Percentiles rank a stretch among this genome's conserved stretches.
Evolutionary conservation across 53 echinoderm and acorn worm genomes (phyloP).

Genomic region (Luidia sarsii): DNA sequence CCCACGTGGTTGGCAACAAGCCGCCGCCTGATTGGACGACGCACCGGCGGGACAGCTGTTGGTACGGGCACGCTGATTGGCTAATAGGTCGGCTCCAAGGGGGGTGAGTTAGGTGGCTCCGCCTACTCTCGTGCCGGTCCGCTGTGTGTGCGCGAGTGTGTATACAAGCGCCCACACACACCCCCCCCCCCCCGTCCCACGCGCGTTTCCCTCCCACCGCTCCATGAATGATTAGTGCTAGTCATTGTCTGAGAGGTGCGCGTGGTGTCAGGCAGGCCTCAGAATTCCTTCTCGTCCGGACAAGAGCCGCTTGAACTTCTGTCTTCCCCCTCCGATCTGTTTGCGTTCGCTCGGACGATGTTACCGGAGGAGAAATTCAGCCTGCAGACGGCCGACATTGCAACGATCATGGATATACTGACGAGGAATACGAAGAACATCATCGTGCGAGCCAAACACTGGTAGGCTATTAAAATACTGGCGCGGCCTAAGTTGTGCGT

Average conservation of each 20-base stretch:
- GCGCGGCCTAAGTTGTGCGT: too few species aligned
- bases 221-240: neutral
- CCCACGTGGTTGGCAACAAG: slow-evolving; percentile 52
- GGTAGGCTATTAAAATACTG: too few species aligned
- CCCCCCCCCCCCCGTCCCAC: too few species aligned
- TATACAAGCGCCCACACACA: too few species aligned
- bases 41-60: neutral
- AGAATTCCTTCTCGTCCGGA: neutral
- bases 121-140: slow-evolving; percentile 54
- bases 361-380: slow-evolving; percentile 2
- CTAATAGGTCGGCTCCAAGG: too few species aligned
- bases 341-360: neutral
- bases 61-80: neutral
- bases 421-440: slow-evolving; percentile 57
- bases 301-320: neutral
- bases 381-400: slow-evolving; percentile 13
- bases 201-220: too few species aligned
- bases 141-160: slow-evolving; percentile 12
- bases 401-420: slow-evolving; percentile 51
- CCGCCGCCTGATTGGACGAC: slow-evolving; percentile 24
- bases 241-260: slow-evolving; percentile 30
- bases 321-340: neutral
- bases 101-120: slow-evolving; percentile 37
- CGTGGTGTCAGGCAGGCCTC: too few species aligned
- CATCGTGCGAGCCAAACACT: slow-evolving; percentile 59